phyloP scores from a whole-genome alignment of 1,140 invertebrate species.

The Nasonia longicornis region DNA sequence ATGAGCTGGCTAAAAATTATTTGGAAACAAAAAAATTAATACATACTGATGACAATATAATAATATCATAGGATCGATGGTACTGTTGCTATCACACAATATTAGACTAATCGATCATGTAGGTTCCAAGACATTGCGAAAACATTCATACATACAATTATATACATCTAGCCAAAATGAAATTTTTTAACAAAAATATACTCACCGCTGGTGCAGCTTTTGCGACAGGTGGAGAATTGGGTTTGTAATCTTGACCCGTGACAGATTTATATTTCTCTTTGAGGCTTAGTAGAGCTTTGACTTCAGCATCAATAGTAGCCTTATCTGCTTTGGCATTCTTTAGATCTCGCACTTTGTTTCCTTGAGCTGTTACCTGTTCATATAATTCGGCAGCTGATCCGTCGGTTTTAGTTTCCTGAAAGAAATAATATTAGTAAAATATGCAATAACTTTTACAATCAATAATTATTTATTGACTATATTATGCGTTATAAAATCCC shows the following conservation, averaged over 20 bases:
- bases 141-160: no score
- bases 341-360: slow-evolving; percentile 57
- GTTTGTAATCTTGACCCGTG: slow-evolving; percentile 76
- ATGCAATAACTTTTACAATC: not conserved
- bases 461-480: not conserved
- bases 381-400: slow-evolving; percentile 21
- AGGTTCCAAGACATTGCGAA: no score
- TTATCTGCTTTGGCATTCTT: slow-evolving; percentile 69
- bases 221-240: slow-evolving; percentile 51
- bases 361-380: slow-evolving; percentile 49
- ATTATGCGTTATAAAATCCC: not conserved
- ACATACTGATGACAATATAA: not conserved
- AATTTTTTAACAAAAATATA: not conserved
- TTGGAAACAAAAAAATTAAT: not conserved
- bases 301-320: slow-evolving; percentile 53
- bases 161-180: no score
- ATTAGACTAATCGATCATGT: no score
- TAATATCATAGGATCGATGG: no score
- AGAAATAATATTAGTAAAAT: slow-evolving; percentile 4
- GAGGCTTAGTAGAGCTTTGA: slow-evolving; percentile 74
- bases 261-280: slow-evolving; percentile 78
- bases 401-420: not conserved
- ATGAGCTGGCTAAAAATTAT: slow-evolving; percentile 76
- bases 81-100: no score
- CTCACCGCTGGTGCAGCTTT: slow-evolving; percentile 33